Conservation (phyloP, 2,888 invertebrate species). For the Oscheius sp. region DNA sequence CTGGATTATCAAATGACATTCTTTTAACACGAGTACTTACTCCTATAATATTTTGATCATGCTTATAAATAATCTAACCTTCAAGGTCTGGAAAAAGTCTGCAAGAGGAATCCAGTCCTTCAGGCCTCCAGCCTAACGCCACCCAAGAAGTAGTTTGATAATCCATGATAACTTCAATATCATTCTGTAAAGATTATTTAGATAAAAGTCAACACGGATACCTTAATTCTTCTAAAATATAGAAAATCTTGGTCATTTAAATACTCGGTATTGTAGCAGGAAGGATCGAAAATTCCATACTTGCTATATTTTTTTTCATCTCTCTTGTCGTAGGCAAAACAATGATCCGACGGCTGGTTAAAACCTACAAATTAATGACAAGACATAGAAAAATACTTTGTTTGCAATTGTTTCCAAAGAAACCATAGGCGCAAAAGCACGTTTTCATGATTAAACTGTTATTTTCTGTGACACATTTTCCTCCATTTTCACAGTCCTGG, state of each 20-base stretch:
- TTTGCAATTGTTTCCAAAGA: slow-evolving; percentile 63
- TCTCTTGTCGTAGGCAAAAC: slow-evolving; percentile 48
- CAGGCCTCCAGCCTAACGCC: slow-evolving; percentile 65
- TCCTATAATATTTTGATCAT: neutral
- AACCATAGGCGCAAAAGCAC: slow-evolving; percentile 65
- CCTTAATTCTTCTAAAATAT: slow-evolving; percentile 54
- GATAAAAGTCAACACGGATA: slow-evolving; percentile 29
- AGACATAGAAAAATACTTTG: slow-evolving; percentile 43
- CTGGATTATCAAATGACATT: neutral
- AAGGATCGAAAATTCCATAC: slow-evolving; percentile 63
- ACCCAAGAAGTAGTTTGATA: slow-evolving; percentile 60
- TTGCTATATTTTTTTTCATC: slow-evolving; percentile 35
- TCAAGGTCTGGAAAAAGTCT: slow-evolving; percentile 68
- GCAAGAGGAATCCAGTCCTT: slow-evolving; percentile 60
- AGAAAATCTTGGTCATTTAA: slow-evolving; percentile 56
- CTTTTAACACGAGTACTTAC: slow-evolving; percentile 7
- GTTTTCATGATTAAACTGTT: slow-evolving; percentile 43
- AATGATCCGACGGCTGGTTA: slow-evolving; percentile 42
- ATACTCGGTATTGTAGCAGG: slow-evolving; percentile 57
- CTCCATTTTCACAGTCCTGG: slow-evolving; percentile 62
- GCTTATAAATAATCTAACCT: slow-evolving; percentile 27
- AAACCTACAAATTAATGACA: slow-evolving; percentile 40
- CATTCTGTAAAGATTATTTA: slow-evolving; percentile 45
- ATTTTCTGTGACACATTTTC: slow-evolving; percentile 56
- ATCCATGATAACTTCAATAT: slow-evolving; percentile 66